phyloP scores from a whole-genome alignment of 2,113 vertebrate species.

The Forbesichthys papilliferus region DNA sequence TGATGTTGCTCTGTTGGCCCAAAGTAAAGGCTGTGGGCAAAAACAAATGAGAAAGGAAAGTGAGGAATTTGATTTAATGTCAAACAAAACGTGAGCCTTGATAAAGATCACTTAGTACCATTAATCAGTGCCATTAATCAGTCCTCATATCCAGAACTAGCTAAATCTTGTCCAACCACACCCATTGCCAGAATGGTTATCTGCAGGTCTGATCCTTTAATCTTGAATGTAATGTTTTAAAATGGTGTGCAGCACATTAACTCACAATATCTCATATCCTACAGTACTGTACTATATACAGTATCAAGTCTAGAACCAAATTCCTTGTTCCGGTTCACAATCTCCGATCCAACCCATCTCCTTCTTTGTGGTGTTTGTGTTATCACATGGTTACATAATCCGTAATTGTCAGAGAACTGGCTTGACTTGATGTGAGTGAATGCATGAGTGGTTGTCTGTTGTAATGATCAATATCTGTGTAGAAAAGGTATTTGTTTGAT shows the following conservation, averaged over 20 bases:
- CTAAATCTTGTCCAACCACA: conserved; percentile 1
- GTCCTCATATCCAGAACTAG: conserved; percentile 24
- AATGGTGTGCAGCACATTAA: conserved; percentile 10
- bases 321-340: neutral
- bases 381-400: neutral
- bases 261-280: conserved; percentile 4
- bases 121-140: conserved; percentile 45
- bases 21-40: conserved; percentile 19
- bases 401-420: conserved; percentile 15
- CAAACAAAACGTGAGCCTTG: conserved; percentile 49
- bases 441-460: conserved; percentile 29
- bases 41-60: conserved; percentile 33
- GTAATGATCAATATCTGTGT: conserved; percentile 34
- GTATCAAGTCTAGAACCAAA: too few species aligned
- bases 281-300: neutral
- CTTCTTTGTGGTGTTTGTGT: conserved; percentile 9
- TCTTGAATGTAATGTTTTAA: conserved; percentile 9
- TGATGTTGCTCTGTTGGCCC: conserved; percentile 7
- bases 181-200: conserved; percentile 1
- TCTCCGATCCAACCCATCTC: conserved; percentile 10
- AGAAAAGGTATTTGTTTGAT: conserved; percentile 20
- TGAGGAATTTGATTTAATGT: conserved; percentile 35
- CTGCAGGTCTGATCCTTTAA: neutral
- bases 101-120: conserved; percentile 45
- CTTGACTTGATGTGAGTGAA: conserved; percentile 4